These are phyloP conservation scores for Catamblyrhynchus diadema DNA, from an alignment of 2,797 vertebrate species.

Conservation along the genomic window DNA sequence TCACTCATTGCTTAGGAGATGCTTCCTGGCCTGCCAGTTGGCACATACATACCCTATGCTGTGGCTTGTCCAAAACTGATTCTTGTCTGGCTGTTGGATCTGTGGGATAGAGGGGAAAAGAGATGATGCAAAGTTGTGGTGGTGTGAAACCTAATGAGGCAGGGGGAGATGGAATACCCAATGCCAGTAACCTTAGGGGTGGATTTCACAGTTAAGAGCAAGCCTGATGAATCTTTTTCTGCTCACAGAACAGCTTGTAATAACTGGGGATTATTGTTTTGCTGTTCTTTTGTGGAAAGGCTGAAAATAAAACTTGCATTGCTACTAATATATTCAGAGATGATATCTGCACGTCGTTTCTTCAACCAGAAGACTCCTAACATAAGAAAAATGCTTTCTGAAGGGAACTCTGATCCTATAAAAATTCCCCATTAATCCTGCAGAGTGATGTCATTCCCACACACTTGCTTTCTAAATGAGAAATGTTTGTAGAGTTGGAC, in stretches of 20 bases:
- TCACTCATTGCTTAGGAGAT: background rate
- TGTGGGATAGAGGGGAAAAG: background rate
- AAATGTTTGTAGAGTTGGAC: background rate
- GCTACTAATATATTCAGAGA: background rate
- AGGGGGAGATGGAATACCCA: background rate
- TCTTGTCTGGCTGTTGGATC: background rate
- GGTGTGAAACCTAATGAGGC: background rate
- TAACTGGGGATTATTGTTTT: background rate
- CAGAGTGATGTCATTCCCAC: background rate
- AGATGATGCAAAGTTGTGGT: background rate
- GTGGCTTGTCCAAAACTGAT: background rate
- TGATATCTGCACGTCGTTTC: background rate
- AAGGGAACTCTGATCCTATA: background rate
- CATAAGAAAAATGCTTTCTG: slow-evolving; percentile 17
- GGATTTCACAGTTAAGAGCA: background rate
- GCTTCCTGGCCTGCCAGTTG: background rate
- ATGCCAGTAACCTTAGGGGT: background rate
- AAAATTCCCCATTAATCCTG: slow-evolving; percentile 6
- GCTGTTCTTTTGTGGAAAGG: background rate
- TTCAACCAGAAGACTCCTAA: background rate
- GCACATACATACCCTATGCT: rapidly evolving
- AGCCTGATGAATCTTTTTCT: background rate
- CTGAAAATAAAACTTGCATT: slow-evolving; percentile 16
- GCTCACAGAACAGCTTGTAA: background rate
- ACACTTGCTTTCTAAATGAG: background rate